Base-by-base conservation (phyloP, 92 coral and sea anemone genomes). In the Phymanthus crucifer region DNA sequence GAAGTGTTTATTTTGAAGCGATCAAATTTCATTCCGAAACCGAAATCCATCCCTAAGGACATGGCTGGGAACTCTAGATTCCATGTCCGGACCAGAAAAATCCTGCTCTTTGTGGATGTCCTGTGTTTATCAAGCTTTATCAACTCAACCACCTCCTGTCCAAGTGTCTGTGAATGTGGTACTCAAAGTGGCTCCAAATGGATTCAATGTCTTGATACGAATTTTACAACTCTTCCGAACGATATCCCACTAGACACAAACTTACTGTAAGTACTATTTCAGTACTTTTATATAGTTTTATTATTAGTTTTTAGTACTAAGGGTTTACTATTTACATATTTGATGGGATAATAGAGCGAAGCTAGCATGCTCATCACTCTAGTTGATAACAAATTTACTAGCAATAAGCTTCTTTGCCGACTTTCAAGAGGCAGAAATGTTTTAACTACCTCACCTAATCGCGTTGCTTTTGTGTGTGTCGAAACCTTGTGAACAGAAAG, bases 221-320 rank as follows among this genome's bases (percentile, higher is more conserved):
- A 61, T 40, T 40, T 77, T 77, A 77, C 81, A 11, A 40, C 40
- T 35, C 81, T 77, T 64, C 81, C 81, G 38, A 64, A 31, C 48
- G 72, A 77, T 57, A 77, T 77, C 19, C 81, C 81, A n/a, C 13
- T 24, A 38, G 81, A 77, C 65, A 77, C 81, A 77, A 71, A 21
- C 3, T 61, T 23, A 26, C 58, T 77, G 81, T 77, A 77, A 77
- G 81, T 77, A 64, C 19, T 23, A 33, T 27, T 58, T 10, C 24
- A 56, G 36, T 77, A 77, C 40, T 74, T 74, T 74, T 31, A 74
- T 58, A 21, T 36, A 77, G 66, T 58, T 65, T 37, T 31, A 17
- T 0, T n/a, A 35, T 14, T 14, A 16, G 56, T 77, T 77, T 34
- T 77, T 32, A 26, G 56, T 21, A 24, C 5, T n/a, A 64, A 40